phyloP scores from a whole-genome alignment of 2,797 vertebrate genomes.

The Danio albolineatus region DNA sequence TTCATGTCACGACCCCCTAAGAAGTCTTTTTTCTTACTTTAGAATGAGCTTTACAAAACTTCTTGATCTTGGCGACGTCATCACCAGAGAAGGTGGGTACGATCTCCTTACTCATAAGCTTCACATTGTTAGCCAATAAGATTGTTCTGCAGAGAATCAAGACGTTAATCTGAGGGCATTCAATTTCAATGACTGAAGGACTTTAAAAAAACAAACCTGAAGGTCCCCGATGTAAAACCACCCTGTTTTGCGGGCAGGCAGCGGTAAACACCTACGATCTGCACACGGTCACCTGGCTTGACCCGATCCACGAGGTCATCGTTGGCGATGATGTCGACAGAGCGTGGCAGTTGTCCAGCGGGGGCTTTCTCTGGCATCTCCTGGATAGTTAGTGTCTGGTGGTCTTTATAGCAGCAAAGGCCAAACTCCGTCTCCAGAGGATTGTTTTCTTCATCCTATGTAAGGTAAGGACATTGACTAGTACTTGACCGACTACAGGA shows the following conservation, averaged over 20 bases:
- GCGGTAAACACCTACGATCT: constrained; percentile 72
- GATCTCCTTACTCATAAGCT: constrained; percentile 82
- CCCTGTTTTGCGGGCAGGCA: constrained; percentile 74
- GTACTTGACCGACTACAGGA: no score
- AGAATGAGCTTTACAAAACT: constrained; percentile 82
- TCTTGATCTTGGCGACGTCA: constrained; percentile 83
- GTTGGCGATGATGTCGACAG: constrained; percentile 69
- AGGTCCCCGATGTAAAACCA: constrained; percentile 73
- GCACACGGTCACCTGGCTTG: constrained; percentile 74
- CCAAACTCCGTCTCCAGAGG: constrained; percentile 76
- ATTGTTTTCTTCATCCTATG: constrained; percentile 77
- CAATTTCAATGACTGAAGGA: background rate
- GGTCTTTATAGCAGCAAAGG: constrained; percentile 68
- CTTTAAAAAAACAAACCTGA: constrained; percentile 54
- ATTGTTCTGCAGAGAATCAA: constrained; percentile 64
- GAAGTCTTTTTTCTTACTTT: constrained; percentile 78
- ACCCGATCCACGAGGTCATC: constrained; percentile 72
- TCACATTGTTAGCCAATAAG: constrained; percentile 76
- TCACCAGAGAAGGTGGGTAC: constrained; percentile 75
- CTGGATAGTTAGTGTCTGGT: constrained; percentile 74
- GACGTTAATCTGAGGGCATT: background rate
- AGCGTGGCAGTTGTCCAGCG: constrained; percentile 73
- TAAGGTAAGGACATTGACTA: no score
- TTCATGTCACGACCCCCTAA: no score
- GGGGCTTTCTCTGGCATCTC: constrained; percentile 77